Conservation (phyloP, 2,888 invertebrate species). For the Sabatieria punctata region DNA sequence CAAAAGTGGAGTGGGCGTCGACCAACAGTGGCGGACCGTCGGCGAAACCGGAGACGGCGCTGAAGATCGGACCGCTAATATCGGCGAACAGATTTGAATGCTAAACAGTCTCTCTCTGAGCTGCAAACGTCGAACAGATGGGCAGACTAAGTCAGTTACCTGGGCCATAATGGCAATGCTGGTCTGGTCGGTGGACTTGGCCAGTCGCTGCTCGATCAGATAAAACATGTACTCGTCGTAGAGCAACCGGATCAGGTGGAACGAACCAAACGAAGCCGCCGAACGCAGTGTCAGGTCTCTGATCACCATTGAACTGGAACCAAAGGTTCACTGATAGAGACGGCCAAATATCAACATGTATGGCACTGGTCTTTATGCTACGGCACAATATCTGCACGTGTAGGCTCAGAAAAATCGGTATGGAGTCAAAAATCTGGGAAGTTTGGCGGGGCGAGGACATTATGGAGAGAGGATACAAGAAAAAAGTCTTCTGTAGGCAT, state of each 20-base stretch:
- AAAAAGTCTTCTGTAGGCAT: too few species aligned
- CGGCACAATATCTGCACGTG: background rate
- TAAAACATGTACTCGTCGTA: slow-evolving; percentile 99
- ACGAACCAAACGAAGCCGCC: slow-evolving; percentile 95
- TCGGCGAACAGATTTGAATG: too few species aligned
- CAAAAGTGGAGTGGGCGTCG: too few species aligned
- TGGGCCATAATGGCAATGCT: slow-evolving; percentile 77
- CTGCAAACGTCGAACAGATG: too few species aligned
- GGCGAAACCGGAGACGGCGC: too few species aligned
- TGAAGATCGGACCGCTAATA: too few species aligned
- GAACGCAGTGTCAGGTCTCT: slow-evolving; percentile 84
- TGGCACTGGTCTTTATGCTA: background rate
- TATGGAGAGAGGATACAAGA: too few species aligned
- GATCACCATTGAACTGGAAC: slow-evolving; percentile 78
- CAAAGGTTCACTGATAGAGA: slow-evolving; percentile 12
- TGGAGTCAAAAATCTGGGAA: too few species aligned
- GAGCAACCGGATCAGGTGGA: slow-evolving; percentile 85
- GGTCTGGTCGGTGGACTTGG: slow-evolving; percentile 68
- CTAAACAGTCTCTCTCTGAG: too few species aligned
- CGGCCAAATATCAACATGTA: background rate
- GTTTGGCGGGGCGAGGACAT: too few species aligned
- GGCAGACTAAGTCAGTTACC: too few species aligned
- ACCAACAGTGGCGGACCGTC: too few species aligned
- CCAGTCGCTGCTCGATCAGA: slow-evolving; percentile 87
- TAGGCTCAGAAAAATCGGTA: background rate